These are phyloP conservation scores for Xestobium rufovillosum DNA, from an alignment of 2,888 invertebrate species.

Conservation along the genomic window DNA sequence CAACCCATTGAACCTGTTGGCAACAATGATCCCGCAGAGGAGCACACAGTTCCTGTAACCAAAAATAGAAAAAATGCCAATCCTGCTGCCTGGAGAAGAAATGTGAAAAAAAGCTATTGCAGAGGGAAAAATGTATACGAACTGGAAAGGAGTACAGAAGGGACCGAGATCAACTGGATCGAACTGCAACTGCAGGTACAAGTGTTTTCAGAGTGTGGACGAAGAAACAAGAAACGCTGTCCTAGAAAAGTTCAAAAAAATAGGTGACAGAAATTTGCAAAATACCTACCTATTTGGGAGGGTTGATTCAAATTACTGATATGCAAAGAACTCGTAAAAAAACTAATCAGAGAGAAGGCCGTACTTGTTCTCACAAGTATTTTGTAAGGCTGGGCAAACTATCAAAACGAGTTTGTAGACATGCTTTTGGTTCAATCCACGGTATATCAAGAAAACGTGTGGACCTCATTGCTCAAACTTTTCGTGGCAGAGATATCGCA, in stretches of 20 bases:
- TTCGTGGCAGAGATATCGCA: neutral
- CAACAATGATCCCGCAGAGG: too few relatives aligned
- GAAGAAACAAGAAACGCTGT: neutral
- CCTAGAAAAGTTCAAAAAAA: neutral
- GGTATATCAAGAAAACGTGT: neutral
- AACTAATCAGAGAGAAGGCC: neutral
- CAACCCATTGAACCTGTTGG: too few relatives aligned
- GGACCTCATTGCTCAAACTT: neutral
- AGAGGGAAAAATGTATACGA: neutral
- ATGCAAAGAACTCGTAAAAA: neutral
- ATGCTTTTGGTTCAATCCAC: conserved; percentile 1
- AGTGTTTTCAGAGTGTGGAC: neutral
- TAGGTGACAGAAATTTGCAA: too few relatives aligned
- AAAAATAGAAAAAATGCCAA: neutral
- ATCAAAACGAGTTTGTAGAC: neutral
- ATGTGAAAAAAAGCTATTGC: neutral
- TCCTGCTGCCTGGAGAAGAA: neutral
- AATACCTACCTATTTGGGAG: conserved; percentile 1
- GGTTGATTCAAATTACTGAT: neutral
- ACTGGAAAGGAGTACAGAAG: neutral
- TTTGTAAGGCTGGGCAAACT: neutral
- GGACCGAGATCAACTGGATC: neutral
- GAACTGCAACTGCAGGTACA: neutral
- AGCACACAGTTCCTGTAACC: too few relatives aligned
- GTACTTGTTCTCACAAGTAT: neutral